Percentiles rank a stretch among this genome's conserved stretches.
phyloP scores from a whole-genome alignment of 2,888 invertebrate genomes.

The Galeruca laticollis region DNA sequence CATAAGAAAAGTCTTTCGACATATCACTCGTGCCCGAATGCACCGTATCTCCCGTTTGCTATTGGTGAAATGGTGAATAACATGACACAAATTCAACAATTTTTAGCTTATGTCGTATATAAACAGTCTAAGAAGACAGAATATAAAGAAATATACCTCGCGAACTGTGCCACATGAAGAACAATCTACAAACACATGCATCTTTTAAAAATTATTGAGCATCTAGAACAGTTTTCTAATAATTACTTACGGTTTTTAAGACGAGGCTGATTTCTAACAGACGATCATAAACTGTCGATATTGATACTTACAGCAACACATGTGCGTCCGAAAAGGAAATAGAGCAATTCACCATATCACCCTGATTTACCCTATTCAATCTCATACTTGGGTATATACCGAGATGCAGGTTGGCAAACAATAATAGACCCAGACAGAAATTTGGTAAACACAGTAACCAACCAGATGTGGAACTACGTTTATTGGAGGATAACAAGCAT shows the following conservation, averaged over 20 bases:
- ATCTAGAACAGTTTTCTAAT: background rate
- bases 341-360: too few species aligned
- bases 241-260: background rate
- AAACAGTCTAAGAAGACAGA: slow-evolving; percentile 18
- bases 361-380: too few species aligned
- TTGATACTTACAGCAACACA: too few species aligned
- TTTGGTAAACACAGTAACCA: too few species aligned
- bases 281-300: too few species aligned
- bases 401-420: too few species aligned
- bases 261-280: background rate
- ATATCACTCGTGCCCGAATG: background rate
- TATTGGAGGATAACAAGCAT: too few species aligned
- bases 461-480: too few species aligned
- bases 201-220: background rate
- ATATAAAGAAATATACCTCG: slow-evolving; percentile 11
- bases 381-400: too few species aligned
- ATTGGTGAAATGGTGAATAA: background rate
- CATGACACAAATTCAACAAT: background rate
- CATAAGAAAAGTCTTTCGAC: too few species aligned
- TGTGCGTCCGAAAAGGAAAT: too few species aligned
- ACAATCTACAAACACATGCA: slow-evolving; percentile 19
- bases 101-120: slow-evolving; percentile 5
- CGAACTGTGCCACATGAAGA: background rate
- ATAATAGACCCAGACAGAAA: too few species aligned
- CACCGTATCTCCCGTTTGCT: background rate